Evolutionary conservation across 2,113 vertebrate genomes (phyloP).

Genomic region (Sinocyclocheilus rhinocerous): DNA sequence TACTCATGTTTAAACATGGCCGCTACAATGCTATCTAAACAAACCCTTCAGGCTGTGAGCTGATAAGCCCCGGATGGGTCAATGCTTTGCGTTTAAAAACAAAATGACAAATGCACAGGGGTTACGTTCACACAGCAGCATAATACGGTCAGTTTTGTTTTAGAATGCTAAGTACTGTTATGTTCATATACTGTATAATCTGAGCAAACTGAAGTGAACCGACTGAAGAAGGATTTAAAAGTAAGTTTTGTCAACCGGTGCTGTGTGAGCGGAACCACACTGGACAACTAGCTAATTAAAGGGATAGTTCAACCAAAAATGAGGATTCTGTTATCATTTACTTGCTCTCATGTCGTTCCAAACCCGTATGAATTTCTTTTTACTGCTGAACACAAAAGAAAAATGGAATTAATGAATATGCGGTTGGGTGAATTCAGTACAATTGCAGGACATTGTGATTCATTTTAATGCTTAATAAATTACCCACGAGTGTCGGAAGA

Average conservation of each 20-base stretch:
- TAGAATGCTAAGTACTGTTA: neutral
- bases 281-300: neutral
- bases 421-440: neutral
- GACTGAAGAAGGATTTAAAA: neutral
- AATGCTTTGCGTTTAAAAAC: constrained; percentile 46
- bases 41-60: constrained; percentile 51
- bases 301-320: neutral
- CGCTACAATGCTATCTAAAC: constrained; percentile 54
- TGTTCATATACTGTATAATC: neutral
- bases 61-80: constrained; percentile 47
- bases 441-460: neutral
- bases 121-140: neutral
- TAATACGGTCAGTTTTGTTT: neutral
- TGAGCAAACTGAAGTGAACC: neutral
- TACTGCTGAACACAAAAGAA: neutral
- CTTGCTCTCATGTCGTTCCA: neutral
- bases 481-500: neutral
- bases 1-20: constrained; percentile 60
- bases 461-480: constrained; percentile 16
- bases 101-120: constrained; percentile 44
- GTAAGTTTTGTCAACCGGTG: neutral
- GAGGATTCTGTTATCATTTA: neutral
- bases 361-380: neutral
- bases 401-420: neutral
- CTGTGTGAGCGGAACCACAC: neutral